Percentiles rank a stretch among this genome's conserved stretches.
These are phyloP conservation scores for Zaprionus obscuricornis DNA, from an alignment of 2,888 invertebrate genomes.

Conservation along the genomic window DNA sequence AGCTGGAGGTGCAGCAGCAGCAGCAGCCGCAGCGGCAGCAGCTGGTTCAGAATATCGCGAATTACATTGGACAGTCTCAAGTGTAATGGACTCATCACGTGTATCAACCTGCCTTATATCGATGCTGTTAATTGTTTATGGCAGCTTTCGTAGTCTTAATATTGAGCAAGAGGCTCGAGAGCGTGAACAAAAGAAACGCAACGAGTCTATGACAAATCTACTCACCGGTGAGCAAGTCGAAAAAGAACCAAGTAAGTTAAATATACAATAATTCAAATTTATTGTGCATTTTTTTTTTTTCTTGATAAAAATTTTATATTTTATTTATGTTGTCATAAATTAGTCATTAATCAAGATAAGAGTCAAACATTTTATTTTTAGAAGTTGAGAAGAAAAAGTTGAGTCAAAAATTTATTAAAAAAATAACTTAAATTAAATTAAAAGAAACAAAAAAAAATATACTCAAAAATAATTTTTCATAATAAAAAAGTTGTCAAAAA, in stretches of 20 bases:
- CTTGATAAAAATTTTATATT: too few relatives aligned
- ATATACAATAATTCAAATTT: too few relatives aligned
- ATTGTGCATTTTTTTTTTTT: too few relatives aligned
- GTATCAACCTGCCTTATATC: conserved; percentile 98
- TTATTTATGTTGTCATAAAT: too few relatives aligned
- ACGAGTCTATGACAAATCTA: conserved; percentile 85
- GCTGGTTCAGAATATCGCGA: conserved; percentile 84
- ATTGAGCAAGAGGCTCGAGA: conserved; percentile 97
- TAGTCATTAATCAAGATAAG: too few relatives aligned
- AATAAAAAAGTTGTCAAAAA: too few relatives aligned
- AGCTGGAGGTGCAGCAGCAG: conserved; percentile 66
- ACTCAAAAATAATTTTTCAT: too few relatives aligned
- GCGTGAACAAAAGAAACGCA: conserved; percentile 89
- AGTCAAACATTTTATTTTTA: too few relatives aligned
- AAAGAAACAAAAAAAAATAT: too few relatives aligned
- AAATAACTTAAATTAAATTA: too few relatives aligned
- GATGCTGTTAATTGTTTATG: conserved; percentile 98
- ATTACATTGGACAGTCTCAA: conserved; percentile 93
- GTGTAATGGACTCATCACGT: conserved; percentile 98
- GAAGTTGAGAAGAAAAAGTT: too few relatives aligned
- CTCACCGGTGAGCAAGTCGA: conserved; percentile 83
- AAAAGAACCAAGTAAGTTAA: conserved; percentile 84
- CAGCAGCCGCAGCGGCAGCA: conserved; percentile 58
- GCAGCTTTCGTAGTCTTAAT: conserved; percentile 97
- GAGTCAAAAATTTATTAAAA: too few relatives aligned